phyloP scores from a whole-genome alignment of 53 echinoderm and acorn worm genomes.

The Holothuria scabra region DNA sequence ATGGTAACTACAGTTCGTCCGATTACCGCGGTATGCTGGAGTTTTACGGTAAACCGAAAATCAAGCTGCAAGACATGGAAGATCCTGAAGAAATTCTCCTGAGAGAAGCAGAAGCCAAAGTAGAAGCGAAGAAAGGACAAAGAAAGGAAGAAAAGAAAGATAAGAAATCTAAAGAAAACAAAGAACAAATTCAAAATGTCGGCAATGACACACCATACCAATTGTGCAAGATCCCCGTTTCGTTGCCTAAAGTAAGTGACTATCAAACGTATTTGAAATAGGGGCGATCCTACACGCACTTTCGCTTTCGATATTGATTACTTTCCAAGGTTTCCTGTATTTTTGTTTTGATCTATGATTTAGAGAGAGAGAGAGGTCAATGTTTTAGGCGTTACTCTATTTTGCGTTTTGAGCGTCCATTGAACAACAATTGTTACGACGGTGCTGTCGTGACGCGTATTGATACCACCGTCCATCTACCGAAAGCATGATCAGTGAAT shows the following conservation, averaged over 20 bases:
- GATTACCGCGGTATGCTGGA: slow-evolving; percentile 90
- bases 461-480: too few species aligned
- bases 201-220: slow-evolving; percentile 55
- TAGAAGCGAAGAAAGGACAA: slow-evolving; percentile 77
- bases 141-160: slow-evolving; percentile 66
- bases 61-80: slow-evolving; percentile 82
- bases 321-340: too few species aligned
- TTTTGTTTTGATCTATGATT: too few species aligned
- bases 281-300: too few species aligned
- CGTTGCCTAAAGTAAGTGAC: slow-evolving; percentile 77
- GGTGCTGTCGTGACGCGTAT: too few species aligned
- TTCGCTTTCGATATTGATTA: too few species aligned
- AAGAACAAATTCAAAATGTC: slow-evolving; percentile 58
- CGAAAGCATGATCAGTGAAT: too few species aligned
- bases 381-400: too few species aligned
- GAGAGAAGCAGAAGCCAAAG: slow-evolving; percentile 85
- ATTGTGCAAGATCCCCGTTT: slow-evolving; percentile 87
- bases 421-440: too few species aligned
- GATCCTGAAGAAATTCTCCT: slow-evolving; percentile 94
- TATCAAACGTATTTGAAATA: too few species aligned
- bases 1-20: slow-evolving; percentile 90
- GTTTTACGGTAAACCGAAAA: slow-evolving; percentile 84
- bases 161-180: slow-evolving; percentile 59
- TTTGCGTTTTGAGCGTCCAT: too few species aligned
- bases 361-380: too few species aligned